Conservation (phyloP, 2,113 vertebrate species). For the Melospiza georgiana region DNA sequence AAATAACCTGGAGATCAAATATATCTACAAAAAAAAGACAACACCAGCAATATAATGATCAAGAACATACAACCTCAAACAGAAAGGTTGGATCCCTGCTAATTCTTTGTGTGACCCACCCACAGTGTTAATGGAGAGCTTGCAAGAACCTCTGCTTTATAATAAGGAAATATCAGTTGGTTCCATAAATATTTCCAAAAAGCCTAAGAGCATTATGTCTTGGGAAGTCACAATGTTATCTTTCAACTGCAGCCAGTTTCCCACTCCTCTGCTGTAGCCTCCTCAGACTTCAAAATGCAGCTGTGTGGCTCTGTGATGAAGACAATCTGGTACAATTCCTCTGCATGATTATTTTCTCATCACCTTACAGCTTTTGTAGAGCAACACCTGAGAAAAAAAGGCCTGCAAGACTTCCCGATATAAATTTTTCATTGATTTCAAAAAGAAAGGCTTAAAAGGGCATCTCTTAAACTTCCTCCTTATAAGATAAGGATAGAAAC, state of each 20-base stretch:
- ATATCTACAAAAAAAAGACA: background rate
- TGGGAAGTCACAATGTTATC: background rate
- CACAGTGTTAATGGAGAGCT: background rate
- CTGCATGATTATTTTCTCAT: background rate
- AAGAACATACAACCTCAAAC: background rate
- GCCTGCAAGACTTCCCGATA: background rate
- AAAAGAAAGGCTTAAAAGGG: background rate
- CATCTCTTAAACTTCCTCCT: background rate
- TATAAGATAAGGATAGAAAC: background rate
- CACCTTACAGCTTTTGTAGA: background rate
- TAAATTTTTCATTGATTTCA: background rate
- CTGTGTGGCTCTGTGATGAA: background rate
- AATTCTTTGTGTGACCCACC: background rate
- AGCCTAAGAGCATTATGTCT: background rate
- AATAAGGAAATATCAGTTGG: background rate
- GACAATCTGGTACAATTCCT: background rate
- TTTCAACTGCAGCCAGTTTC: background rate
- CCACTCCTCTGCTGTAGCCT: background rate
- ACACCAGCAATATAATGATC: background rate
- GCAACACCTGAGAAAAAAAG: background rate
- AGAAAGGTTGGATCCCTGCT: background rate
- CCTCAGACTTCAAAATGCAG: background rate
- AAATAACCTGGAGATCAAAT: background rate
- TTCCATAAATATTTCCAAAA: background rate
- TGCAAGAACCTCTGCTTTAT: background rate